phyloP scores from a whole-genome alignment of 2,888 invertebrate species.

The Apamea monoglypha region DNA sequence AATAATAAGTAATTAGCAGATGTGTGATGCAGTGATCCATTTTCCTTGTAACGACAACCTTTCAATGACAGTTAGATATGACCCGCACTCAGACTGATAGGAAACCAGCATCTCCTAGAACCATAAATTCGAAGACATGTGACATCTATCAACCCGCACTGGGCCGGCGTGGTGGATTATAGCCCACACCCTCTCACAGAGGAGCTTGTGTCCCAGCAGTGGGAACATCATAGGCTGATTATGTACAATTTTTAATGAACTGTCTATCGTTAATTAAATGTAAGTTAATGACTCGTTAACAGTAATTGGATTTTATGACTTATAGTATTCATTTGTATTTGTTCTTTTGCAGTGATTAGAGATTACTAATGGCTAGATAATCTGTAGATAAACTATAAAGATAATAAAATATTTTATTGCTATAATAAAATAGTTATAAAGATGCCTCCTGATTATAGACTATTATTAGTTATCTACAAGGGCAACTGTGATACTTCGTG shows the following conservation, averaged over 20 bases:
- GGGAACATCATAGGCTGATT: too few species aligned
- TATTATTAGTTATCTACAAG: neutral
- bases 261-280: neutral
- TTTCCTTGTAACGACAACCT: conserved; percentile 1
- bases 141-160: too few species aligned
- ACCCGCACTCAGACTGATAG: conserved; percentile 2
- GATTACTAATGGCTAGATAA: neutral
- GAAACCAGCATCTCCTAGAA: too few species aligned
- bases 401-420: neutral
- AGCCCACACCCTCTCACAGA: too few species aligned
- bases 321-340: neutral
- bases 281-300: neutral
- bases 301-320: neutral
- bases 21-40: neutral
- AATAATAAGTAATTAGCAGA: neutral
- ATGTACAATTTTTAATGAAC: too few species aligned
- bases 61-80: neutral
- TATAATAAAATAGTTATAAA: neutral
- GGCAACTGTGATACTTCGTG: neutral
- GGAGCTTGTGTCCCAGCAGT: too few species aligned
- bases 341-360: neutral
- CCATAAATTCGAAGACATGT: too few species aligned
- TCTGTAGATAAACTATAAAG: neutral
- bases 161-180: too few species aligned
- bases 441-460: neutral